Base-by-base conservation (phyloP, 2,113 vertebrate genomes). In the Axis porcinus region DNA sequence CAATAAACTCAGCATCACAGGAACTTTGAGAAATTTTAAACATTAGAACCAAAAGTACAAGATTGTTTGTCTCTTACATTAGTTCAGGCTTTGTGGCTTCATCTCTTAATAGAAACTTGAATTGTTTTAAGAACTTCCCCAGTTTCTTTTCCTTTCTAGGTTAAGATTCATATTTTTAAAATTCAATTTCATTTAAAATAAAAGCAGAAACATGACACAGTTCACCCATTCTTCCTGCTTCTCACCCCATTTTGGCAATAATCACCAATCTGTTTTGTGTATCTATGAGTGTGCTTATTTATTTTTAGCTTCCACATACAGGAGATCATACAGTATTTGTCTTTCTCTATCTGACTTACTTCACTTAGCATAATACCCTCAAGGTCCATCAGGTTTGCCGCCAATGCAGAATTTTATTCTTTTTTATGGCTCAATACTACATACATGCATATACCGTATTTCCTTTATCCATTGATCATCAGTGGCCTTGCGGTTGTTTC, bases 1-100 rank as follows among this genome's bases (percentile, higher is more conserved):
- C 70, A 84, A 6, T 83, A 91, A 28, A 10, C 52, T 97, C 25
- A 74, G 21, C 81, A 82, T 70, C 33, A 87, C 19, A 86, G 58
- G 82, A 86, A 89, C 60, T 86, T 70, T 89, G 67, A 94, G 64
- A 52, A 58, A 64, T 87, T 86, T 90, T 92, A 96, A 92, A 93
- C 57, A 28, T 82, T 40, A 76, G 13, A 43, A 60, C 5, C 55
- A n/a, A 85, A 96, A 92, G 55, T 58, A 70, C 33, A 79, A 57
- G 30, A 19, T 52, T 86, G 10, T 84, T 91, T 40, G 40, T 94
- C 33, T 95, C 58, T 89, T 78, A 81, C 5, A 13, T 55, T 60
- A 64, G 15, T 67, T 89, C 62, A 95, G 30, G 62, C n/a, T 95
- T 81, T 40, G 50, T 30, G 52, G 23, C 74, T 93, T 93, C 50